Evolutionary conservation across 2,113 vertebrate genomes (phyloP), one percentile per base, ranked within the genome.

Genomic region (Gopherus evgoodei): DNA sequence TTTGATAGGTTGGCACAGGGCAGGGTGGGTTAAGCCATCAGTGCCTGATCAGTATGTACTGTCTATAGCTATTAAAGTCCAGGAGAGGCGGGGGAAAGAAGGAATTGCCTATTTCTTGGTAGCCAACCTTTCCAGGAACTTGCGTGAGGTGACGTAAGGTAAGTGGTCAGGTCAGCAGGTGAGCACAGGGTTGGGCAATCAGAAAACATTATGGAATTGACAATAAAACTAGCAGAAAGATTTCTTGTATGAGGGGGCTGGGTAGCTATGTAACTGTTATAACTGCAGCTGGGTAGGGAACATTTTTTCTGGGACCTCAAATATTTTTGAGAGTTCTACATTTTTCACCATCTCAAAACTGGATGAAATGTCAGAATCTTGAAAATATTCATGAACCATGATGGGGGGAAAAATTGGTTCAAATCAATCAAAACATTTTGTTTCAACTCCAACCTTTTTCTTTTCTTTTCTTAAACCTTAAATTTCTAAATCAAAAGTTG

Each of bases 71-170:
- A 1, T 50, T 85, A 22, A 16, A 0, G 47, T 31, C 29, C 81
- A 1, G 5, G 3, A 5, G 0, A 7, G 49, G 54, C 57, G 11
- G 17, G 25, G 31, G 86, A 81, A 56, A 2, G 3, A 91, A 59
- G 27, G 3, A 85, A 22, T 1, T 0, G 52, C 35, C 5, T n/a
- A 91, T 83, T 38, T 93, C 82, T 91, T 90, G 90, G 83, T 86
- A 89, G 54, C 52, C 76, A 93, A 87, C 31, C 90, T 93, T 93
- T 78, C 90, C 76, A 91, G 86, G 95, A 96, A 95, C 29, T 27
- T 57, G 6, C 4, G 1, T n/a, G 92, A 90, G 86, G 79, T 92
- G 90, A 42, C 8, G 1, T 0, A 0, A 94, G 76, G 52, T 87
- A 91, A 13, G 35, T 10, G 86, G 75, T 96, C 82, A 31, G 93